Conservation (phyloP, 1,140 invertebrate species). For the Aphelinus certus region DNA sequence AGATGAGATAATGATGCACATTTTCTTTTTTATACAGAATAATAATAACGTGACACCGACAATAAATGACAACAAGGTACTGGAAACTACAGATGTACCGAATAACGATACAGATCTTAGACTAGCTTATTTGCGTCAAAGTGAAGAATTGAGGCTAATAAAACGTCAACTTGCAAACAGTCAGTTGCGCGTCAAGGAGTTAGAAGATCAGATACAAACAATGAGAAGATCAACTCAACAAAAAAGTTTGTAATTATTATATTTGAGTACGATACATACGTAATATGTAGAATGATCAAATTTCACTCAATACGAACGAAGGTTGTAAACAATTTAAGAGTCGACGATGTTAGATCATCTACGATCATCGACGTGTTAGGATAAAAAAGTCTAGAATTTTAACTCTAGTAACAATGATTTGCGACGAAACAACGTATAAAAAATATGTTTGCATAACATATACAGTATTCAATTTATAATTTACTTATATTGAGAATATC, state of each 20-base stretch:
- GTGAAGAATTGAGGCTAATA: slow-evolving; percentile 79
- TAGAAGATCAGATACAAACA: slow-evolving; percentile 74
- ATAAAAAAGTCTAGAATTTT: slow-evolving; percentile 24
- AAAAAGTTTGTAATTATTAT: slow-evolving; percentile 42
- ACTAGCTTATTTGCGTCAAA: slow-evolving; percentile 77
- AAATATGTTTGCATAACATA: background rate
- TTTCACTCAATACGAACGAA: background rate
- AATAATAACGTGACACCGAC: slow-evolving; percentile 52
- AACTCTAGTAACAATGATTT: slow-evolving; percentile 14
- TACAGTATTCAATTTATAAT: slow-evolving; percentile 19
- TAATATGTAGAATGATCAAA: slow-evolving; percentile 30
- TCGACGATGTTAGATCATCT: no score
- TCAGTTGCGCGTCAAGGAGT: slow-evolving; percentile 78
- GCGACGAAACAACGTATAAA: slow-evolving; percentile 30
- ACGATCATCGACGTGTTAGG: slow-evolving; percentile 11
- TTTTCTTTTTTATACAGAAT: slow-evolving; percentile 25
- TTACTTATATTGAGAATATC: slow-evolving; percentile 12
- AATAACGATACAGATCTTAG: slow-evolving; percentile 72
- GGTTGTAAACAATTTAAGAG: no score
- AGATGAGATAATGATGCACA: background rate
- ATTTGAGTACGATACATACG: slow-evolving; percentile 24
- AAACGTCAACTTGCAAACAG: slow-evolving; percentile 79
- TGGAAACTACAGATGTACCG: slow-evolving; percentile 57
- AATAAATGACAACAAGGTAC: slow-evolving; percentile 58
- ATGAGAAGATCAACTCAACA: slow-evolving; percentile 65